Base-by-base conservation (phyloP, 2,797 vertebrate species). In the Sylvia borin region DNA sequence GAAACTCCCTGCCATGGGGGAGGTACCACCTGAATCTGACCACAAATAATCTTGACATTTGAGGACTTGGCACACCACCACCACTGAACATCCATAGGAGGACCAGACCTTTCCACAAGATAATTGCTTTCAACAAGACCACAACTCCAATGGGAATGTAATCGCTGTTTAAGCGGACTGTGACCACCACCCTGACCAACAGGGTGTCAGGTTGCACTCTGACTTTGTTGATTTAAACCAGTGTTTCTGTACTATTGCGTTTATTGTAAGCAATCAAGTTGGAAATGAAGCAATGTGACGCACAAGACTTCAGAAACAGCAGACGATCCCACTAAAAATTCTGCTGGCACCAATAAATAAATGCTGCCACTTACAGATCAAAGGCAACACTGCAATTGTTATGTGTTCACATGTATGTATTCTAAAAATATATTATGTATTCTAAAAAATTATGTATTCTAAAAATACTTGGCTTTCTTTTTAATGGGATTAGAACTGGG, bases 281-380 rank as follows among this genome's bases (percentile, higher is more conserved):
- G 81, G 78, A 95, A 97, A 97, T 65, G 76, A 96, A 96, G 86
- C 81, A 74, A 61, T 70, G 53, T 91, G 79, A 95, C 92, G 96
- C 70, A 58, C 17, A 92, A 78, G 84, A 85, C 87, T 96, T 95
- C 94, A 90, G 65, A 94, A 93, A 77, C 64, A 60, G n/a, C 72
- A 94, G 61, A 83, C 29, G 58, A 79, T 78, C 78, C 67, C 91
- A 76, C n/a, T 66, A 67, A 82, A 75, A 77, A 90, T 70, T 84
- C 74, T 72, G 80, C 48, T 79, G 83, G 40, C 81, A 97, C 93
- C 66, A 67, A 71, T 88, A 97, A 96, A 97, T 51, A 97, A 94
- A 97, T 61, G 73, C 97, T 96, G 96, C 95, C 97, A 97, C 97
- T 97, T 97, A 97, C 0, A 91, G 96, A 95, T 95, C 94, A 96